Evolutionary conservation across 2,113 vertebrate genomes (phyloP).

Genomic region (Chelonoidis abingdonii): DNA sequence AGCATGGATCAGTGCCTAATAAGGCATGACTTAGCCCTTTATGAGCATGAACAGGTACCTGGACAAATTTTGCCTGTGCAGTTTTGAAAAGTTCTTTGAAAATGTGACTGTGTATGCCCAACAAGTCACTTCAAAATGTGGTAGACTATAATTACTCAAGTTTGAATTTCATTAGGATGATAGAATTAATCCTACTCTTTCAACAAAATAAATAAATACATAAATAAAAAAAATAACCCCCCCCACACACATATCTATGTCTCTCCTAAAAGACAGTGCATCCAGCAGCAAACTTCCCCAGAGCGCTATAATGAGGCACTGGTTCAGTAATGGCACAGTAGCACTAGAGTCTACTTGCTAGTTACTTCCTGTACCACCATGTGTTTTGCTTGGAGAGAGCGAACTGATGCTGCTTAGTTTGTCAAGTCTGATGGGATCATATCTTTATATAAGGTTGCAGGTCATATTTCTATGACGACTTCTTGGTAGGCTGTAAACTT

Average conservation of each 20-base stretch:
- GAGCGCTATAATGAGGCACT: neutral
- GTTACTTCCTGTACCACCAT: neutral
- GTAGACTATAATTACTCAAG: neutral
- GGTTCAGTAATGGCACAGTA: neutral
- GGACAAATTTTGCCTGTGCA: neutral
- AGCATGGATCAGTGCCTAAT: neutral
- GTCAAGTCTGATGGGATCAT: neutral
- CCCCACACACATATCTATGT: neutral
- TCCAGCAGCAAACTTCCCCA: neutral
- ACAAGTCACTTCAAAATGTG: neutral
- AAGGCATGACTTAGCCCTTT: neutral
- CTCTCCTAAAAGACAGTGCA: neutral
- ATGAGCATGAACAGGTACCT: neutral
- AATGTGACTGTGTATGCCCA: neutral
- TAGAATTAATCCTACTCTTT: neutral
- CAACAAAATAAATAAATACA: too few species aligned
- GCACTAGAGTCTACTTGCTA: neutral
- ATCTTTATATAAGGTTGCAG: neutral
- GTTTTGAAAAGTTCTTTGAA: neutral
- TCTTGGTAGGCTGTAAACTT: neutral
- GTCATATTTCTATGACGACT: neutral
- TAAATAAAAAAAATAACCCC: too few species aligned
- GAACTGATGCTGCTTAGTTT: neutral
- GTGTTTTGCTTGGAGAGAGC: neutral
- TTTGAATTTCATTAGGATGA: neutral